Base-by-base conservation (phyloP, 2,113 vertebrate genomes). In the Lanius collurio region DNA sequence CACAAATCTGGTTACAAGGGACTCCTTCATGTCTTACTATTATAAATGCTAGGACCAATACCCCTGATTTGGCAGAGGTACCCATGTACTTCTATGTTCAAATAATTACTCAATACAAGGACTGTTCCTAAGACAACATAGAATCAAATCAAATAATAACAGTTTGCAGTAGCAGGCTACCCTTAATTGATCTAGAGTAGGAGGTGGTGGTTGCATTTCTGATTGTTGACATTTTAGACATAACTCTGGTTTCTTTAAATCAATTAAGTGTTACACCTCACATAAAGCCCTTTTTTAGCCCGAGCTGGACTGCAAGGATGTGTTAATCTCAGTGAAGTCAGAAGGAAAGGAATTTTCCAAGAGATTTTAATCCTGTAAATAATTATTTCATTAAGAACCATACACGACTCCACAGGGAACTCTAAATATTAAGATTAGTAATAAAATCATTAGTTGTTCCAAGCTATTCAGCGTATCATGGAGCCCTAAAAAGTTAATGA, bases 351-450 rank as follows among this genome's bases (percentile, higher is more conserved):
- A 94, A 94, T 96, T 93, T 93, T 64, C 90, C 47, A 77, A 55
- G 81, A 96, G 55, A 94, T 96, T 96, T 96, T 95, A 95, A 84
- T 97, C 90, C 84, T 91, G 69, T 89, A 96, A 95, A 94, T 96
- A 97, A 94, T 90, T 65, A 81, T 88, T 96, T 96, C 89, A 95
- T 97, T 96, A 96, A 91, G 92, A 95, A 82, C 78, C 50, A 71
- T 87, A 88, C 69, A 95, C 0, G 1, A 65, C 87, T 96, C 96
- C 91, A 59, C 55, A 57, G 93, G 92, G 94, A 95, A 94, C 83
- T 89, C 91, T 96, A 96, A 96, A 95, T 97, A 96, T 95, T 96
- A 93, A 95, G 87, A 94, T 7, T 90, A 69, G 83, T 90, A 95
- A 94, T 96, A 96, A 97, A 95, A 95, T 47, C 90, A 95, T 96